phyloP scores from a whole-genome alignment of 1,140 invertebrate genomes.

The Marisa cornuarietis region DNA sequence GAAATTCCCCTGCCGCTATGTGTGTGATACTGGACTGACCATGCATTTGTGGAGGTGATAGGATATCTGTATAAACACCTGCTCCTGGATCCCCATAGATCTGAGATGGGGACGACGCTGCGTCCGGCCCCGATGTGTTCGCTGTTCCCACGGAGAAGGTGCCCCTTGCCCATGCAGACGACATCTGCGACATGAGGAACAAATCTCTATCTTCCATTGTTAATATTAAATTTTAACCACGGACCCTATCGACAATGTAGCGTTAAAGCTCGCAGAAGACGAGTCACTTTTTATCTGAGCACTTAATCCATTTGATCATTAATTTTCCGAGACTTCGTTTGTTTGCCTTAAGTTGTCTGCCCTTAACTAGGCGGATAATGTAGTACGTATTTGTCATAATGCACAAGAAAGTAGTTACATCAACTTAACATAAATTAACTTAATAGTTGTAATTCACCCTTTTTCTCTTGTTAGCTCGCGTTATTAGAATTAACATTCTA shows the following conservation, averaged over 20 bases:
- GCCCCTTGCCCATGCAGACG: neutral
- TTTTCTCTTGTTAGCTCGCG: neutral
- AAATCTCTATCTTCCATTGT: slow-evolving; percentile 8
- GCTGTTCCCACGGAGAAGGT: neutral
- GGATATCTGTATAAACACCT: neutral
- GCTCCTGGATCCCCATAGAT: neutral
- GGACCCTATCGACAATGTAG: neutral
- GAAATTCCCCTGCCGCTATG: neutral
- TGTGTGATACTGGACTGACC: neutral
- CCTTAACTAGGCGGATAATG: slow-evolving; percentile 13
- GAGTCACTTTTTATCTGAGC: no score
- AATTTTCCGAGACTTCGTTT: neutral
- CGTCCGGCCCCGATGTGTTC: neutral
- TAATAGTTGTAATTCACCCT: neutral
- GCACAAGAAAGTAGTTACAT: slow-evolving; percentile 13
- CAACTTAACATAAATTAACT: neutral
- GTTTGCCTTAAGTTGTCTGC: slow-evolving; percentile 8
- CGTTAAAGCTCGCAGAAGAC: neutral
- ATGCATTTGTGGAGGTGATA: neutral
- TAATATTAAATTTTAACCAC: neutral
- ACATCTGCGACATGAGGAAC: slow-evolving; percentile 5
- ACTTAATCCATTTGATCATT: no score
- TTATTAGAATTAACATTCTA: no score
- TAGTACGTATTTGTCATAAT: slow-evolving; percentile 17
- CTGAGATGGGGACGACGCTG: neutral